Percentiles rank a stretch among this genome's conserved stretches.
phyloP scores from a whole-genome alignment of 2,797 vertebrate species.

The Labeo calbasu region DNA sequence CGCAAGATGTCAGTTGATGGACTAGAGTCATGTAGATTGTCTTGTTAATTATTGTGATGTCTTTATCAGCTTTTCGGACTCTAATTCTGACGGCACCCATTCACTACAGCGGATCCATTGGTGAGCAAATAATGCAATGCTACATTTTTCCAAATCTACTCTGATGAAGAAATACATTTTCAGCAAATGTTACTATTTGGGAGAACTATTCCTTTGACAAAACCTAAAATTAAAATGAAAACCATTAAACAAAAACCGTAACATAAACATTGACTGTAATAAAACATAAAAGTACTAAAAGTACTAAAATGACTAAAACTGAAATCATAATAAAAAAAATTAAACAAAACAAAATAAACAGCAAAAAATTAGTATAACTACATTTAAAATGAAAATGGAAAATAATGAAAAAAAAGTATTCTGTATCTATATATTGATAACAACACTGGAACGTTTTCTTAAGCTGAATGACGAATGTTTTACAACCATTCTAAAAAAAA shows the following conservation, averaged over 20 bases:
- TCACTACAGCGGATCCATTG: not conserved
- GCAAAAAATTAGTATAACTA: too few relatives aligned
- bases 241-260: not conserved
- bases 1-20: not conserved
- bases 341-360: not conserved
- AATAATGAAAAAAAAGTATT: not conserved
- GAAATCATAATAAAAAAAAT: not conserved
- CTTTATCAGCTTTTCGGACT: too few relatives aligned
- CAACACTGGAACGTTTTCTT: not conserved
- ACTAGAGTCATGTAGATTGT: not conserved
- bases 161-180: not conserved
- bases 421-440: not conserved
- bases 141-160: not conserved
- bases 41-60: not conserved
- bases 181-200: not conserved
- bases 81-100: not conserved
- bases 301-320: not conserved
- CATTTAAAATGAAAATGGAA: not conserved
- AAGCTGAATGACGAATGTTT: not conserved
- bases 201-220: not conserved
- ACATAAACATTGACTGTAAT: too few relatives aligned
- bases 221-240: not conserved
- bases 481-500: conserved; percentile 7
- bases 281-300: not conserved
- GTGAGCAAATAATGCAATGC: not conserved